Conservation (phyloP, 2,888 invertebrate genomes). For the Acleris cristana region DNA sequence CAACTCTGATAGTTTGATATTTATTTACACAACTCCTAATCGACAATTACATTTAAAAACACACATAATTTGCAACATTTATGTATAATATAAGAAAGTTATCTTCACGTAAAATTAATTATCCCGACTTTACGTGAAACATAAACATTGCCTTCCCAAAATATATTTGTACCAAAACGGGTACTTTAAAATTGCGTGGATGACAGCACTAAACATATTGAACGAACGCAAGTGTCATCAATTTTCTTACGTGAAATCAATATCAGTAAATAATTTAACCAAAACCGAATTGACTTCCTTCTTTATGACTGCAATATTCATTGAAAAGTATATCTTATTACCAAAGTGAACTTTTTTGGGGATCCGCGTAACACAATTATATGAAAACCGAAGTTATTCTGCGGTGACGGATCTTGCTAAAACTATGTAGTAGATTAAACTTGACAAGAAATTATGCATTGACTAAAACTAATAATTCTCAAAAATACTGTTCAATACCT, state of each 20-base stretch:
- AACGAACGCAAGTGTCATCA: conserved; percentile 16
- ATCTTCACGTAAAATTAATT: no score
- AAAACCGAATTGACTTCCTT: conserved; percentile 29
- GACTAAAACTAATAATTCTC: no score
- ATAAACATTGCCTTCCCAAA: not conserved
- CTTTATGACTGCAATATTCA: conserved; percentile 30
- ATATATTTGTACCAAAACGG: not conserved
- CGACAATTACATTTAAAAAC: no score
- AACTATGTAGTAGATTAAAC: no score
- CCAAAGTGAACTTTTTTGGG: conserved; percentile 13
- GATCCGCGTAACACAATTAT: not conserved
- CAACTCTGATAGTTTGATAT: no score
- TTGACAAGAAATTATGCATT: no score
- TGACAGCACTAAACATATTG: conserved; percentile 13
- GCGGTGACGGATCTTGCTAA: not conserved
- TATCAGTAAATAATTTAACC: conserved; percentile 31
- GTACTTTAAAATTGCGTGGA: not conserved
- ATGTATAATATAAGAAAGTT: no score
- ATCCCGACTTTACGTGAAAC: not conserved
- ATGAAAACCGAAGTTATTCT: not conserved
- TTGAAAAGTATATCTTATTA: conserved; percentile 26
- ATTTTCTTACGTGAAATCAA: conserved; percentile 31
- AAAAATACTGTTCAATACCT: no score
- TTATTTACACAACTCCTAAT: no score
- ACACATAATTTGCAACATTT: no score